A percentile compares a stretch with the other conserved stretches of the same genome.
Evolutionary conservation across 2,113 vertebrate genomes (phyloP).

Genomic region (Cebidichthys violaceus): DNA sequence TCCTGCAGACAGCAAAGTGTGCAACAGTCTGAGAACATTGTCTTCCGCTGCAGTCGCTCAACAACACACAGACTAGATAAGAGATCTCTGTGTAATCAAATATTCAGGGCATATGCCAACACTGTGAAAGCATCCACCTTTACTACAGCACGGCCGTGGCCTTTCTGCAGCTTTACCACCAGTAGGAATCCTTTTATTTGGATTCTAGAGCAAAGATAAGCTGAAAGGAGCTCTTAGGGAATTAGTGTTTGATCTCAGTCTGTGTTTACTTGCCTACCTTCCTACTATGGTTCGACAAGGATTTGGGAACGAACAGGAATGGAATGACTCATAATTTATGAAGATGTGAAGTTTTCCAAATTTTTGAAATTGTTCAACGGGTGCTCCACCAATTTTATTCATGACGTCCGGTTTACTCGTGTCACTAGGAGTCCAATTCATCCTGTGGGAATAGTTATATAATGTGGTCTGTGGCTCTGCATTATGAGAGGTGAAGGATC

Average conservation of each 20-base stretch:
- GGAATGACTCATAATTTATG: background rate
- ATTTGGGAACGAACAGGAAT: constrained; percentile 18
- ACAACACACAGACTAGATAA: constrained; percentile 60
- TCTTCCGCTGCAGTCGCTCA: constrained; percentile 51
- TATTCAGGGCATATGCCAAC: constrained; percentile 47
- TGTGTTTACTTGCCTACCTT: constrained; percentile 28
- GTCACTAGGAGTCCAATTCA: background rate
- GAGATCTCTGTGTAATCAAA: constrained; percentile 61
- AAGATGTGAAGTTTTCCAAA: background rate
- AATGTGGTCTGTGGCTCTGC: background rate
- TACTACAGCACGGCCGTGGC: background rate
- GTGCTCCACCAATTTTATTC: background rate
- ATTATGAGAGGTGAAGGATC: background rate
- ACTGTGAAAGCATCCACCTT: constrained; percentile 56
- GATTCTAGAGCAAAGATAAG: constrained; percentile 35
- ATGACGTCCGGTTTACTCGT: background rate
- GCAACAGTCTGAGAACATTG: constrained; percentile 32
- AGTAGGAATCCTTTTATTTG: constrained; percentile 27
- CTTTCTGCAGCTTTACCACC: constrained; percentile 28
- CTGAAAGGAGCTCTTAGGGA: constrained; percentile 37
- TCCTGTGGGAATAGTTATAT: background rate
- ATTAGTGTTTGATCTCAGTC: constrained; percentile 33
- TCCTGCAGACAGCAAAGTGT: constrained; percentile 16
- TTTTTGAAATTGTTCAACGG: background rate
- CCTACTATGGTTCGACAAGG: constrained; percentile 22